Percentiles rank a stretch among this genome's conserved stretches.
These are phyloP conservation scores for Micrasema longulum DNA, from an alignment of 1,140 invertebrate species.

Conservation along the genomic window DNA sequence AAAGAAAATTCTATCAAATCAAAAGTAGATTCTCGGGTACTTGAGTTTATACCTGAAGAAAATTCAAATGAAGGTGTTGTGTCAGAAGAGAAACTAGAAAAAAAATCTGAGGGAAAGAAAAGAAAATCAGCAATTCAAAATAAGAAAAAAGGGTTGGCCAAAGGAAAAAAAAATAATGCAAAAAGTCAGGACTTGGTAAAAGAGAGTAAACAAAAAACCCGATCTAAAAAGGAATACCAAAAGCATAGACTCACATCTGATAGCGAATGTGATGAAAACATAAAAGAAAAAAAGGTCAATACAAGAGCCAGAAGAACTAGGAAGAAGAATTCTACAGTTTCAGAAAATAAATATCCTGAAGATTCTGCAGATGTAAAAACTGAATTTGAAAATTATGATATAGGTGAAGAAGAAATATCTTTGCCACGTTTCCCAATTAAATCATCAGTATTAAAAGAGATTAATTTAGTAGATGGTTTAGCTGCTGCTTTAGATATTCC, in stretches of 20 bases:
- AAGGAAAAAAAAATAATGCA: background rate
- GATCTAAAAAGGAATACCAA: constrained; percentile 2
- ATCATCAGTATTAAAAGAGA: constrained; percentile 49
- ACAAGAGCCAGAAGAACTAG: constrained; percentile 48
- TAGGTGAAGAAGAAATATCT: constrained; percentile 35
- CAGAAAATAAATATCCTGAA: constrained; percentile 47
- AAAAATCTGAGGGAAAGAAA: background rate
- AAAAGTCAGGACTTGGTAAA: background rate
- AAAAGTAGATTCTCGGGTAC: background rate
- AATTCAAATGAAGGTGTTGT: background rate
- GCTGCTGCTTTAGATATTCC: constrained; percentile 45
- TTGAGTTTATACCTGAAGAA: too few species aligned
- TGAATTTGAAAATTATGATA: constrained; percentile 51
- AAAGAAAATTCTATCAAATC: constrained; percentile 3
- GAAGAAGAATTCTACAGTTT: constrained; percentile 41
- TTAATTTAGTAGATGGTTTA: constrained; percentile 51
- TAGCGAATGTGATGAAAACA: constrained; percentile 41
- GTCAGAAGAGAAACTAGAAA: background rate
- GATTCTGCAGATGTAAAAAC: constrained; percentile 56
- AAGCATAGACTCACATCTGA: constrained; percentile 35
- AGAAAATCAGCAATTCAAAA: constrained; percentile 10
- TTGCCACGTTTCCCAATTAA: constrained; percentile 48
- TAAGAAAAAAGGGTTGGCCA: constrained; percentile 2
- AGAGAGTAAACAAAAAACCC: background rate
- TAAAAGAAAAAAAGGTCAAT: constrained; percentile 21